Base-by-base conservation (phyloP, 2,797 vertebrate species). In the Falco peregrinus region DNA sequence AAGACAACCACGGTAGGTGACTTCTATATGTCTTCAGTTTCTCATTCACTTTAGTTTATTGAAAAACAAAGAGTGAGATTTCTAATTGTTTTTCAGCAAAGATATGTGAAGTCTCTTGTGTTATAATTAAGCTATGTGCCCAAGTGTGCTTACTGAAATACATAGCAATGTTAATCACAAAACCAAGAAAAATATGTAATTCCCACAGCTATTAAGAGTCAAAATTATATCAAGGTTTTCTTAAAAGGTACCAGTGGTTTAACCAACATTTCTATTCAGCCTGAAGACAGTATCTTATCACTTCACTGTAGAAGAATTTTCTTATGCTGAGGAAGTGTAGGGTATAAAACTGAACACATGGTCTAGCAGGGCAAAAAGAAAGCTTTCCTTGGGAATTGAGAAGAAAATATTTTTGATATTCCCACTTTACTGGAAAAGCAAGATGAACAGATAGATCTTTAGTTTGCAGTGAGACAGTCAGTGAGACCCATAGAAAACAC, bases 1-100 rank as follows among this genome's bases (percentile, higher is more conserved):
- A 99, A 99, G 99, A 99, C 99, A 97, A 99, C 99, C 96, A 99
- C 99, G 98, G 99, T 99, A 98, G 96, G 98, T 79, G 43, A 79
- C 41, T 81, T 91, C 48, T 93, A 3, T 60, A 87, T 41, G 48
- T 74, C 43, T 81, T 84, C 47, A 73, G 24, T 76, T 74, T 83
- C 33, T 91, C 37, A n/a, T 75, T 75, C 31, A 54, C 35, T 94
- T 71, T 29, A 63, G 17, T 57, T 83, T 93, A 37, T 18, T 67
- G 22, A 31, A 77, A 76, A 94, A 47, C 29, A 90, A 77, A 73
- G 31, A 67, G 8, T 53, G 56, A 92, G n/a, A 31, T 77, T 78
- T 92, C 33, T 59, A 79, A 29, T 76, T 65, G 31, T 8, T 77
- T 94, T 95, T 61, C 6, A 3, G 28, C 50, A 48, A 11, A 78